A percentile compares a stretch with the other conserved stretches of the same genome.
These are phyloP conservation scores for Branchinecta lindahli DNA, from an alignment of 1,140 invertebrate genomes.

Conservation along the genomic window DNA sequence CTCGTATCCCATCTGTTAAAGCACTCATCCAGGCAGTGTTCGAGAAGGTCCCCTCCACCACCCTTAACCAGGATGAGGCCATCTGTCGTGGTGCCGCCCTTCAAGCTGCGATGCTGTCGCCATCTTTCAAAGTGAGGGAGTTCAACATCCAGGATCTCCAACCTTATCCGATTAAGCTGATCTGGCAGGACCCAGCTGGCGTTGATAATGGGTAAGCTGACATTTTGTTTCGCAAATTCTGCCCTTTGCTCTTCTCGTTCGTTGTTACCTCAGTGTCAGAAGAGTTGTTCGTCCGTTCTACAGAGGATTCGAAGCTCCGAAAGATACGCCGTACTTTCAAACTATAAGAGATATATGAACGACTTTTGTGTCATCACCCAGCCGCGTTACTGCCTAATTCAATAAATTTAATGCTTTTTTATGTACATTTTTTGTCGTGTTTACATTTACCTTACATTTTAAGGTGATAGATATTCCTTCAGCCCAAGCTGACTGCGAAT, in stretches of 20 bases:
- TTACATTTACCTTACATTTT: too few species aligned
- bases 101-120: slow-evolving; percentile 91
- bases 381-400: too few species aligned
- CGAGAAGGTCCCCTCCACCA: slow-evolving; percentile 72
- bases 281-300: neutral
- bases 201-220: slow-evolving; percentile 38
- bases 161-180: slow-evolving; percentile 71
- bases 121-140: slow-evolving; percentile 85
- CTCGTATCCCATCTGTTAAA: slow-evolving; percentile 84
- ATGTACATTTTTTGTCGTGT: too few species aligned
- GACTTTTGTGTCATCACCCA: too few species aligned
- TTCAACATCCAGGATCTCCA: slow-evolving; percentile 86
- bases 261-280: neutral
- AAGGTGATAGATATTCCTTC: too few species aligned
- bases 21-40: slow-evolving; percentile 74
- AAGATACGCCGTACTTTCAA: too few species aligned
- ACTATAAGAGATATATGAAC: too few species aligned
- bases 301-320: too few species aligned
- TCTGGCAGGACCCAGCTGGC: slow-evolving; percentile 58
- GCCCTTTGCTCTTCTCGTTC: neutral
- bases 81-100: slow-evolving; percentile 88
- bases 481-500: too few species aligned
- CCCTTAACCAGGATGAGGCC: slow-evolving; percentile 94
- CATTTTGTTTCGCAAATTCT: neutral
- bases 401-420: too few species aligned